These are phyloP conservation scores for Squalus acanthias DNA, from an alignment of 2,797 vertebrate species.

Conservation along the genomic window DNA sequence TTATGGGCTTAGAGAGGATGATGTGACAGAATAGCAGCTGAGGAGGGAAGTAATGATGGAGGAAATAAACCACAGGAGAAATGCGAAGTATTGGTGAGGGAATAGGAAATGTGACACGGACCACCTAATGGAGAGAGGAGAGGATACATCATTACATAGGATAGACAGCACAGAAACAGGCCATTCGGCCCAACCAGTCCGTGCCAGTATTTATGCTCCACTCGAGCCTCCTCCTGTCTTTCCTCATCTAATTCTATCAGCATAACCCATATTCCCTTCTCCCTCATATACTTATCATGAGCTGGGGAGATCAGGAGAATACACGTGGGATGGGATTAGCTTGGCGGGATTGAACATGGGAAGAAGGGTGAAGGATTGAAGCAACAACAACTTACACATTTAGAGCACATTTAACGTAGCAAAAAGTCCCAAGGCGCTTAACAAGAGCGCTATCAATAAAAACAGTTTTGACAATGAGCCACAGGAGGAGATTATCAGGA, in stretches of 20 bases:
- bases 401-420: no score
- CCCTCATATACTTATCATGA: no score
- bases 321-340: slow-evolving; percentile 41
- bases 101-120: neutral
- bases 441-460: no score
- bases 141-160: neutral
- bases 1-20: neutral
- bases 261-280: no score
- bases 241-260: no score
- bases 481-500: no score
- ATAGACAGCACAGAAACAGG: no score
- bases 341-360: neutral
- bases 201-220: no score
- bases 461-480: no score
- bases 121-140: neutral
- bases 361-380: slow-evolving; percentile 39
- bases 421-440: no score
- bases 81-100: neutral
- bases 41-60: neutral
- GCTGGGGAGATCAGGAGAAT: slow-evolving; percentile 37
- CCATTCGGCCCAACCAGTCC: no score
- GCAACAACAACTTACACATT: neutral
- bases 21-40: neutral
- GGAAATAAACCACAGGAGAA: neutral
- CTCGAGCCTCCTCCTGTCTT: no score